phyloP scores from a whole-genome alignment of 2,797 vertebrate species.

The Hephaestus fuliginosus region DNA sequence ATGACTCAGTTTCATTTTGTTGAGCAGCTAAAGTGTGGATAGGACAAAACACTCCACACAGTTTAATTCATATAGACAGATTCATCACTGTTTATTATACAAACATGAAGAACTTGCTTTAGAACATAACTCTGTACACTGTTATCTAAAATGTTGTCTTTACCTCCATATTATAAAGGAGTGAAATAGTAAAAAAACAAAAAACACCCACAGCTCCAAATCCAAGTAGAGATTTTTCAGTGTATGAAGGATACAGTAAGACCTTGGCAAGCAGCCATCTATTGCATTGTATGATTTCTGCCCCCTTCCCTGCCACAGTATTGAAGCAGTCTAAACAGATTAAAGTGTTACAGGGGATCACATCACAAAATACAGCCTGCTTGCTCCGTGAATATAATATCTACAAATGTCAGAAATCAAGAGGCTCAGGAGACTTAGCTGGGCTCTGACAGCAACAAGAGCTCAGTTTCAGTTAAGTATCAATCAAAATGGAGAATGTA shows the following conservation, averaged over 20 bases:
- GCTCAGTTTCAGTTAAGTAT: constrained; percentile 88
- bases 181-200: constrained; percentile 30
- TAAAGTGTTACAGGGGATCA: constrained; percentile 87
- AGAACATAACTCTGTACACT: not conserved
- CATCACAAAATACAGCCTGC: constrained; percentile 78
- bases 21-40: constrained; percentile 8
- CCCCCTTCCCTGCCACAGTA: constrained; percentile 73
- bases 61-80: not conserved
- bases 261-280: constrained; percentile 71
- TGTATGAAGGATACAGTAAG: constrained; percentile 50
- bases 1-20: constrained; percentile 17
- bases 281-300: constrained; percentile 75
- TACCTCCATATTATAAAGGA: constrained; percentile 9
- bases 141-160: constrained; percentile 26
- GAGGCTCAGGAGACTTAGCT: constrained; percentile 85
- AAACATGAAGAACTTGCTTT: constrained; percentile 23
- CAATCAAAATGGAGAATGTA: constrained; percentile 79
- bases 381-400: constrained; percentile 83
- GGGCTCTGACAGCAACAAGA: constrained; percentile 84
- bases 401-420: constrained; percentile 87
- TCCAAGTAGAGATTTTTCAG: constrained; percentile 52
- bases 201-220: constrained; percentile 42
- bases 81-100: constrained; percentile 19
- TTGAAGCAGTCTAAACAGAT: constrained; percentile 87
- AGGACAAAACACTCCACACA: constrained; percentile 1